Conservation (phyloP, 2,888 invertebrate species). For the Nudaria mundana region DNA sequence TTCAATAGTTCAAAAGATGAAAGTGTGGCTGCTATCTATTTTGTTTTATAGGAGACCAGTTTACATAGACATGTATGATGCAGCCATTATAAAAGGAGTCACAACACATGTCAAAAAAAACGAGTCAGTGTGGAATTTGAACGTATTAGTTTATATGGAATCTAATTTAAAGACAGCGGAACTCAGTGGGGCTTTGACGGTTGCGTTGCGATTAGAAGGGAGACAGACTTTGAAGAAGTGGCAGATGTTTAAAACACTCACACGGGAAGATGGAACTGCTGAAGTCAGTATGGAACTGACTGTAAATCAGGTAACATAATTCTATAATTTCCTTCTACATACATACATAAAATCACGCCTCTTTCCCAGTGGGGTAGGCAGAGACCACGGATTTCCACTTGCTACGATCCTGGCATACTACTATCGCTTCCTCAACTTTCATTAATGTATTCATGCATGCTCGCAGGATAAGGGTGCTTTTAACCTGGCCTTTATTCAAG, state of each 20-base stretch:
- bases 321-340: too few relatives aligned
- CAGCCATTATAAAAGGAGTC: conserved; percentile 83
- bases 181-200: conserved; percentile 51
- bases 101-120: conserved; percentile 60
- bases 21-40: background rate
- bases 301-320: conserved; percentile 62
- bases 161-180: conserved; percentile 34
- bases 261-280: conserved; percentile 47
- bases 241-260: conserved; percentile 35
- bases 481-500: too few relatives aligned
- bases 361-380: too few relatives aligned
- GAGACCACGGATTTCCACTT: too few relatives aligned
- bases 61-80: conserved; percentile 83
- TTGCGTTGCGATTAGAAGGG: conserved; percentile 50
- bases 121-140: conserved; percentile 50
- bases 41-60: conserved; percentile 85
- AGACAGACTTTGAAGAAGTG: conserved; percentile 48
- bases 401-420: too few relatives aligned
- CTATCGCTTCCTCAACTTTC: too few relatives aligned
- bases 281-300: conserved; percentile 52
- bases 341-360: too few relatives aligned
- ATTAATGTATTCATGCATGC: too few relatives aligned
- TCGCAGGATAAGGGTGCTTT: too few relatives aligned
- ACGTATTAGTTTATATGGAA: conserved; percentile 53
- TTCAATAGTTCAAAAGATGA: too few relatives aligned